These are phyloP conservation scores for Anas platyrhynchos DNA, from an alignment of 2,113 vertebrate species.

Conservation along the genomic window DNA sequence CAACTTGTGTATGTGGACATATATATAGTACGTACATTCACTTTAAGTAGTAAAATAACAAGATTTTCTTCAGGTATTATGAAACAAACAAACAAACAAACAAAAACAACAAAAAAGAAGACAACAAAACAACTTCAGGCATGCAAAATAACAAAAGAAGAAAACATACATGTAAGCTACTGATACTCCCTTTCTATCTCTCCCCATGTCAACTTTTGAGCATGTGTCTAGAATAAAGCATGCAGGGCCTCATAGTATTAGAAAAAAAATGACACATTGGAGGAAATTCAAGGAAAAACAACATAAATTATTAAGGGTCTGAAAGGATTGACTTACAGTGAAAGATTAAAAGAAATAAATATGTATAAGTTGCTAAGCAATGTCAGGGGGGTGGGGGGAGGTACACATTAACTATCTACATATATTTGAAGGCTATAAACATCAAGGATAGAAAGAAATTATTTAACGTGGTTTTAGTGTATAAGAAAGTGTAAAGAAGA, in stretches of 20 bases:
- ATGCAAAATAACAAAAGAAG: neutral
- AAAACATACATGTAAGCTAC: neutral
- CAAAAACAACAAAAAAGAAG: neutral
- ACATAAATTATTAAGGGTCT: slow-evolving; percentile 67
- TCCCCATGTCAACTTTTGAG: neutral
- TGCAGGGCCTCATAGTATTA: neutral
- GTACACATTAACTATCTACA: slow-evolving; percentile 14
- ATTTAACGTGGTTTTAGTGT: slow-evolving; percentile 19
- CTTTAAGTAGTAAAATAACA: neutral
- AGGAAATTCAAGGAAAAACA: slow-evolving; percentile 63
- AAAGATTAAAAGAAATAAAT: slow-evolving; percentile 75
- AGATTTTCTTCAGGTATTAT: neutral
- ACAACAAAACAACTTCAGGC: neutral
- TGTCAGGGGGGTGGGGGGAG: neutral
- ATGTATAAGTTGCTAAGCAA: slow-evolving; percentile 63
- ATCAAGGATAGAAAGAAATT: slow-evolving; percentile 9
- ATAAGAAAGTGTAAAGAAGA: neutral
- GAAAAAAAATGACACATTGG: slow-evolving; percentile 40
- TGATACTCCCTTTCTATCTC: neutral
- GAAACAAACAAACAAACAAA: neutral
- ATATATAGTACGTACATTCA: neutral
- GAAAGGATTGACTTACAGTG: slow-evolving; percentile 49
- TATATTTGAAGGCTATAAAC: slow-evolving; percentile 40
- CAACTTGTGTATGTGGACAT: neutral
- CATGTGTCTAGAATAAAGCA: slow-evolving; percentile 32